Evolutionary conservation across 2,113 vertebrate genomes (phyloP).

Genomic region (Pogona vitticeps): DNA sequence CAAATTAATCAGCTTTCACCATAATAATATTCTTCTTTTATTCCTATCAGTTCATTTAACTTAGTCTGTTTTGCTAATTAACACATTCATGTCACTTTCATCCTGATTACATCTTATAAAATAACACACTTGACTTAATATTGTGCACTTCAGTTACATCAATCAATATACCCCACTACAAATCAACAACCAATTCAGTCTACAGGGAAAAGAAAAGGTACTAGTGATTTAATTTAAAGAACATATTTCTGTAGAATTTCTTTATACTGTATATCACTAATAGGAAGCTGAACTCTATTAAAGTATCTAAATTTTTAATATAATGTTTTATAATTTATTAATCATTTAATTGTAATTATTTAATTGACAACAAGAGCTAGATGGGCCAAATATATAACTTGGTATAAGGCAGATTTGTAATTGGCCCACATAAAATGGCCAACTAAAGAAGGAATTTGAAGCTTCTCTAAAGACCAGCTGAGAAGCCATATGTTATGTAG

Average conservation of each 20-base stretch:
- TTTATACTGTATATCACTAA: neutral
- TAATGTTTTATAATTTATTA: neutral
- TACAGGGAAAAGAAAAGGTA: neutral
- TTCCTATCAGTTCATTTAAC: neutral
- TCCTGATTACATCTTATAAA: neutral
- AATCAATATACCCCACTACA: neutral
- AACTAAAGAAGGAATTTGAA: no score
- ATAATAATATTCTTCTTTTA: conserved; percentile 10
- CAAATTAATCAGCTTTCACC: neutral
- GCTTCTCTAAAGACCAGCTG: no score
- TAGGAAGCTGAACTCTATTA: neutral
- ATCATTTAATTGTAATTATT: neutral
- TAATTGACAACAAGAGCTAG: neutral
- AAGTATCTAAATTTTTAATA: neutral
- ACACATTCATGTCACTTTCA: neutral
- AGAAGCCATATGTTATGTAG: no score
- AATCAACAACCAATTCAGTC: neutral
- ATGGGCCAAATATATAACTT: no score
- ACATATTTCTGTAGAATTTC: neutral
- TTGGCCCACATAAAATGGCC: no score
- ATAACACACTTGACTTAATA: conserved; percentile 9
- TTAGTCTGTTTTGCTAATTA: conserved; percentile 6
- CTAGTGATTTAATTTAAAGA: neutral
- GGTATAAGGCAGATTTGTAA: no score
- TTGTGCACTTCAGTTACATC: neutral